Evolutionary conservation across 2,888 invertebrate species (phyloP).

Genomic region (Eucera pruinosa): DNA sequence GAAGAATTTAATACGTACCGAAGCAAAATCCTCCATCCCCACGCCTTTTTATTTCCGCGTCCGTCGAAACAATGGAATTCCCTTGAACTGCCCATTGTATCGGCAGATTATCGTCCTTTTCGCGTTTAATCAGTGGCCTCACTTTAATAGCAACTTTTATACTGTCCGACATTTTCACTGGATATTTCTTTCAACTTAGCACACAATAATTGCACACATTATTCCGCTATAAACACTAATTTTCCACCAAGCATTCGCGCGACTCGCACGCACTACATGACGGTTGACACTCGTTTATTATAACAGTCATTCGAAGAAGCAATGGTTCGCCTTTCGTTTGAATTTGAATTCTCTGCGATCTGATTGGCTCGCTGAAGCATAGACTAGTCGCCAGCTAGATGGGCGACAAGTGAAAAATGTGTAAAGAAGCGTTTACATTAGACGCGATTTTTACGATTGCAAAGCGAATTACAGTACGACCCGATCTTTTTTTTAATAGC

Average conservation of each 20-base stretch:
- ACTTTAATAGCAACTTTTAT: constrained; percentile 92
- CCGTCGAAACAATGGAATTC: constrained; percentile 87
- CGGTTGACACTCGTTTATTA: background rate
- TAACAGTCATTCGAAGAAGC: constrained; percentile 37
- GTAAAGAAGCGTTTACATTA: too few relatives aligned
- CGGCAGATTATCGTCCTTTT: constrained; percentile 86
- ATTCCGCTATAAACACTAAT: background rate
- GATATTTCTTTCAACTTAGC: background rate
- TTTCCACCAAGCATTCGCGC: background rate
- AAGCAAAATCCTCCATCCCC: constrained; percentile 78
- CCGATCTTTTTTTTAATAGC: too few relatives aligned
- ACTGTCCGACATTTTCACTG: constrained; percentile 86
- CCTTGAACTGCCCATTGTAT: constrained; percentile 88
- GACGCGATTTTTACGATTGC: too few relatives aligned
- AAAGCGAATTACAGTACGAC: too few relatives aligned
- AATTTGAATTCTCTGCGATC: constrained; percentile 35
- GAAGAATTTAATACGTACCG: constrained; percentile 71
- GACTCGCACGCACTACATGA: background rate
- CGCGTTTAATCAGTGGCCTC: constrained; percentile 88
- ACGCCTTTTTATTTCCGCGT: constrained; percentile 84
- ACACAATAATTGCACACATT: background rate
- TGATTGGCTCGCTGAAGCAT: constrained; percentile 33
- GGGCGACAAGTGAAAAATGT: too few relatives aligned
- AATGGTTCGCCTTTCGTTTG: constrained; percentile 12
- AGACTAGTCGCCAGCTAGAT: too few relatives aligned